phyloP scores from a whole-genome alignment of 1,140 invertebrate genomes.

The Littorina saxatilis region DNA sequence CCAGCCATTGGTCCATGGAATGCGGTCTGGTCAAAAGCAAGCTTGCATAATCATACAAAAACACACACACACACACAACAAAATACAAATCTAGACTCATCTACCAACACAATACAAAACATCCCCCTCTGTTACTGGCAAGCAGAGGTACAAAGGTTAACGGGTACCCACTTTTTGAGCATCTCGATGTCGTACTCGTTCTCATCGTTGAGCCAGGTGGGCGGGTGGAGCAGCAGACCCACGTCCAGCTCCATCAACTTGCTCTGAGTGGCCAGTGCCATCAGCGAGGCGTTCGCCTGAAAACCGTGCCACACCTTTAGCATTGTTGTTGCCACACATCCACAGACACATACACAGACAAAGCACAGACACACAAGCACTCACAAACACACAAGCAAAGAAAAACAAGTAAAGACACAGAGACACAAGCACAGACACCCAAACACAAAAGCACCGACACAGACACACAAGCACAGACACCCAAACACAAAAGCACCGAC shows the following conservation, averaged over 20 bases:
- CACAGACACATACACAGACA: too few species aligned
- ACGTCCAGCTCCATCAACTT: constrained; percentile 99
- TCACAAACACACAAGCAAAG: too few species aligned
- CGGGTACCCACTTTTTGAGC: constrained; percentile 81
- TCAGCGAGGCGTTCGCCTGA: constrained; percentile 84
- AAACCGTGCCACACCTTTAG: too few species aligned
- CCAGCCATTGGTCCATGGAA: too few species aligned
- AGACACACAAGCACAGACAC: too few species aligned
- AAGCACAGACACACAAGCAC: too few species aligned
- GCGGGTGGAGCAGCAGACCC: constrained; percentile 89
- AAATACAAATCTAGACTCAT: background rate
- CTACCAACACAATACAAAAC: background rate
- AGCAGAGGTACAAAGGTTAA: background rate
- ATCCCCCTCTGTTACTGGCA: background rate
- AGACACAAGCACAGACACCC: too few species aligned
- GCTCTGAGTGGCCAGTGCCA: constrained; percentile 94
- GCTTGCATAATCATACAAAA: too few species aligned
- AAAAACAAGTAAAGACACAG: too few species aligned
- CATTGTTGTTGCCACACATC: too few species aligned
- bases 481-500: too few species aligned
- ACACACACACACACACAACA: background rate
- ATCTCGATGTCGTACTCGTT: constrained; percentile 96
- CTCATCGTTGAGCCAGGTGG: constrained; percentile 94
- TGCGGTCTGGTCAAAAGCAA: too few species aligned
- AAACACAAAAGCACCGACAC: background rate